Percentiles rank a stretch among this genome's conserved stretches.
Conservation (phyloP, 2,888 invertebrate genomes). For the Pecten maximus region DNA sequence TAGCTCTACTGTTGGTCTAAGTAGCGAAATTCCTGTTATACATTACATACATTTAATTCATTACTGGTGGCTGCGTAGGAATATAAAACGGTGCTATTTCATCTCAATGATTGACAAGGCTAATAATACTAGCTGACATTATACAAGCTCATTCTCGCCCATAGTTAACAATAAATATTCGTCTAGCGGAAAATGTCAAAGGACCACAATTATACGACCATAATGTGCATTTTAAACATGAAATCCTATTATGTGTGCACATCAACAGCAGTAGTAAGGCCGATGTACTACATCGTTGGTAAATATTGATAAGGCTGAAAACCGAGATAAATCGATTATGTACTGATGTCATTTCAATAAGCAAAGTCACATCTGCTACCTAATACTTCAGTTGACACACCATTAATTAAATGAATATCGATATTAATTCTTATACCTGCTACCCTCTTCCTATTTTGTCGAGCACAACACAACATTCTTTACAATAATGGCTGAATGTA, state of each 20-base stretch:
- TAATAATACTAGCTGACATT: neutral
- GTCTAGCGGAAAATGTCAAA: neutral
- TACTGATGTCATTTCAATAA: neutral
- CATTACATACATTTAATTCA: conserved; percentile 20
- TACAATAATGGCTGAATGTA: too few relatives aligned
- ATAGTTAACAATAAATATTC: neutral
- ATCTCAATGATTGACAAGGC: neutral
- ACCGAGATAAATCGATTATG: neutral
- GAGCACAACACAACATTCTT: too few relatives aligned
- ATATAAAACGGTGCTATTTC: neutral
- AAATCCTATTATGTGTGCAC: neutral
- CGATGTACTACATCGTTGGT: neutral
- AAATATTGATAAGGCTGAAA: neutral
- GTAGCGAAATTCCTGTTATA: neutral
- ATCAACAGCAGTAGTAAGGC: neutral
- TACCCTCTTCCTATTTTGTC: too few relatives aligned
- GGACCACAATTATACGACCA: neutral
- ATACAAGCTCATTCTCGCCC: neutral
- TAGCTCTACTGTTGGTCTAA: neutral
- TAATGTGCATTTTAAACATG: neutral
- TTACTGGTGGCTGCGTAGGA: neutral
- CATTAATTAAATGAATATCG: neutral
- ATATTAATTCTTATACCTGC: too few relatives aligned
- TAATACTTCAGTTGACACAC: neutral
- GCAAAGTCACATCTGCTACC: neutral